These are phyloP conservation scores for Uria lomvia DNA, from an alignment of 2,113 vertebrate genomes.

Conservation along the genomic window DNA sequence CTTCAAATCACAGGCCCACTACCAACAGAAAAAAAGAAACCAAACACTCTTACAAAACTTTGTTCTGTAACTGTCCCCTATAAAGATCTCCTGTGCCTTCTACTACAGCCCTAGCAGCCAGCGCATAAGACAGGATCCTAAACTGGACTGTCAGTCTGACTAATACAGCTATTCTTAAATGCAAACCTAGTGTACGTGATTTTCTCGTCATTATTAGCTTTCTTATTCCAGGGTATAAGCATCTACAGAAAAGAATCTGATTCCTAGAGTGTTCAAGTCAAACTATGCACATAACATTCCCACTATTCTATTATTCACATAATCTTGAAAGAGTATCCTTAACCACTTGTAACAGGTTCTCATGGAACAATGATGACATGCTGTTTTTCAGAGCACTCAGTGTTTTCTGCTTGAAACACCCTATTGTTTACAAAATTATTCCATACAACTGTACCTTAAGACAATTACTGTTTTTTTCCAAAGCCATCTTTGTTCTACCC, in stretches of 20 bases:
- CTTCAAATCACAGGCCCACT: not conserved
- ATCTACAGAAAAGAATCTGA: not conserved
- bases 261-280: not conserved
- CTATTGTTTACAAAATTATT: not conserved
- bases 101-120: not conserved
- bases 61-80: not conserved
- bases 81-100: not conserved
- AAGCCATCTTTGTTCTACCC: not conserved
- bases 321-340: not conserved
- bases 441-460: not conserved
- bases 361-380: fast-evolving
- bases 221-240: not conserved
- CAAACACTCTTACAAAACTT: not conserved
- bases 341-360: not conserved
- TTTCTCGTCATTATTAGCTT: not conserved
- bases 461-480: not conserved
- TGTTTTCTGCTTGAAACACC: not conserved
- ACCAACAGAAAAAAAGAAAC: not conserved
- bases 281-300: not conserved
- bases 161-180: not conserved
- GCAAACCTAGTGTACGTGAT: fast-evolving
- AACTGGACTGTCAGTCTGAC: not conserved
- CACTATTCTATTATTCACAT: not conserved
- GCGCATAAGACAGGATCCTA: not conserved
- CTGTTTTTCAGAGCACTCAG: not conserved